Evolutionary conservation across 2,888 invertebrate species (phyloP).

Genomic region (Temnothorax ravouxi): DNA sequence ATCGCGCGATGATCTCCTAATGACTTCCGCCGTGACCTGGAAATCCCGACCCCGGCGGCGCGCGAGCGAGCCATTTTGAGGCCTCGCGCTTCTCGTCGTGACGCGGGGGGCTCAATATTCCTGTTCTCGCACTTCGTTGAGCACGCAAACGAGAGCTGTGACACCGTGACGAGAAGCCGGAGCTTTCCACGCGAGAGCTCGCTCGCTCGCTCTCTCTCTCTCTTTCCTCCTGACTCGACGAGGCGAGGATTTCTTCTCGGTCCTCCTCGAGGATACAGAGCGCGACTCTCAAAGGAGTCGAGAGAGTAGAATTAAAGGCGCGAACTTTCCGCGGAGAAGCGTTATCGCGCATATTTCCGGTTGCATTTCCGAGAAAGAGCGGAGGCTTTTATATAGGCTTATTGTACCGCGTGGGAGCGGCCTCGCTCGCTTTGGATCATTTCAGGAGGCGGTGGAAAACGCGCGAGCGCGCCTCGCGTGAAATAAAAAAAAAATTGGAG

Average conservation of each 20-base stretch:
- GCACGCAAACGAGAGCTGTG: neutral
- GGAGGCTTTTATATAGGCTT: too few relatives aligned
- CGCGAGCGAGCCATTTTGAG: slow-evolving; percentile 35
- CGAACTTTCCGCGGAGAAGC: neutral
- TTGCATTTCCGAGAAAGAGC: neutral
- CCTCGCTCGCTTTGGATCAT: too few relatives aligned
- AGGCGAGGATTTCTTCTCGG: neutral
- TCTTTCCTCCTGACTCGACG: neutral
- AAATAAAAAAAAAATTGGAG: too few relatives aligned
- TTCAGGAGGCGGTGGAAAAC: too few relatives aligned
- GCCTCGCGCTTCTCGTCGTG: too few relatives aligned
- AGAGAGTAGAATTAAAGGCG: too few relatives aligned
- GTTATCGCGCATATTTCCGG: neutral
- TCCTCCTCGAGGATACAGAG: neutral
- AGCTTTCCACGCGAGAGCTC: neutral
- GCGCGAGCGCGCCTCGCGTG: too few relatives aligned
- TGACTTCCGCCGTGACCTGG: neutral
- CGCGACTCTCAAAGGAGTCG: neutral
- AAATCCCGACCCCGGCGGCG: neutral
- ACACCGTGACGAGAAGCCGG: neutral
- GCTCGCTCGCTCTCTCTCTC: neutral
- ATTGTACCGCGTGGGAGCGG: too few relatives aligned
- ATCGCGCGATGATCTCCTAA: neutral
- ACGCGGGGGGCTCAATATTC: too few relatives aligned
- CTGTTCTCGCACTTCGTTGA: neutral